Evolutionary conservation across 2,113 vertebrate genomes (phyloP), one percentile per base, ranked within the genome.

Genomic region (Brachypteracias leptosomus): DNA sequence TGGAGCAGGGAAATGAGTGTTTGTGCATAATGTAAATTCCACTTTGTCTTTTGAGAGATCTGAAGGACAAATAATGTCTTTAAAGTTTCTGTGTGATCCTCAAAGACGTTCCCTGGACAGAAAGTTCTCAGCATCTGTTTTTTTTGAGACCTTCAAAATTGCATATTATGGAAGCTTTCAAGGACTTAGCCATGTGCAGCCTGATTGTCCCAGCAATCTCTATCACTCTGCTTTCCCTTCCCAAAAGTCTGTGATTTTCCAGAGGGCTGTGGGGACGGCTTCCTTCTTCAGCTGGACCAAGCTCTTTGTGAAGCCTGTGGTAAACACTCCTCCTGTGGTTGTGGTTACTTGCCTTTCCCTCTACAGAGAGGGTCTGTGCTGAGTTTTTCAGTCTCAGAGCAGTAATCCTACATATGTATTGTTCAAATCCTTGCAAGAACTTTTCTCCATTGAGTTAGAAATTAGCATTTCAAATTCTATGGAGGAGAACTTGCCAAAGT

Each of bases 391-490:
- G 79, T 57, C 2, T 6, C 18, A 10, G 17, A 89, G 57, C 62
- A 65, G 61, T 90, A 92, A 94, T 80, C 47, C 36, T 84, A 63
- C 67, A 35, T 74, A 24, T 0, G 1, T 16, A 24, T 86, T 90
- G 88, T 95, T 97, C 74, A 89, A 25, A 85, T 96, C 58, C 73
- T 75, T 58, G 51, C 46, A 36, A 52, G 58, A 92, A 90, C 61
- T 78, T 89, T 77, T 78, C 88, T 96, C 70, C n/a, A 47, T 78
- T 87, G 85, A 91, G 77, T 88, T 92, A 84, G 57, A 93, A 93
- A 93, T 90, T 88, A 96, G 90, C 70, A 85, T 92, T 93, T 95
- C 88, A 92, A 90, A 90, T 96, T 96, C 70, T 93, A 13, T 72
- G 80, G 79, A 35, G 92, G 54, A 94, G 84, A 94, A 93, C 76